Evolutionary conservation across 2,888 invertebrate genomes (phyloP).

Genomic region (Hypolimnas misippus): DNA sequence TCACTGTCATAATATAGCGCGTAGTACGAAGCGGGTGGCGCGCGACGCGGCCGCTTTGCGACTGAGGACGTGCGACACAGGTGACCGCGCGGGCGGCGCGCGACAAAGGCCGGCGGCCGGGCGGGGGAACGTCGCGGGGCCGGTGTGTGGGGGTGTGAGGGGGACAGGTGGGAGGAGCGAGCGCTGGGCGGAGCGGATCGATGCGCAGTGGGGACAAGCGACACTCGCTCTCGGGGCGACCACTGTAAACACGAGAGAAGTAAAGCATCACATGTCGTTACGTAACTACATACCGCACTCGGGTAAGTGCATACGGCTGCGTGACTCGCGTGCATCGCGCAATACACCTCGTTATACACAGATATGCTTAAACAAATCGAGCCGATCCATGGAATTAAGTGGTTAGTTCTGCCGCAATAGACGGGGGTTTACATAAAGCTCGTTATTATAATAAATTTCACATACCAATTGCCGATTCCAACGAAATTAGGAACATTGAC

Average conservation of each 20-base stretch:
- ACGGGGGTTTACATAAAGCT: slow-evolving; percentile 12
- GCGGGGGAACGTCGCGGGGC: slow-evolving; percentile 62
- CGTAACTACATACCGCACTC: slow-evolving; percentile 59
- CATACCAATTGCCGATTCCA: slow-evolving; percentile 12
- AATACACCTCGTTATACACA: slow-evolving; percentile 25
- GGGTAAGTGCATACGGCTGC: slow-evolving; percentile 39
- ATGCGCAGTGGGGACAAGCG: slow-evolving; percentile 81
- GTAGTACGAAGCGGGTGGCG: slow-evolving; percentile 77
- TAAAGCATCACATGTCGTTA: slow-evolving; percentile 65
- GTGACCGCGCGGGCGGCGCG: slow-evolving; percentile 79
- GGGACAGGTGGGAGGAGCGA: slow-evolving; percentile 77
- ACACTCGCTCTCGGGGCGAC: slow-evolving; percentile 68
- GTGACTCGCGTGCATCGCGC: slow-evolving; percentile 42
- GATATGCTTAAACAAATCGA: slow-evolving; percentile 26
- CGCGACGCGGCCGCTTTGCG: slow-evolving; percentile 85
- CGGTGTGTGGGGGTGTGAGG: slow-evolving; percentile 48
- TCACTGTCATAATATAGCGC: slow-evolving; percentile 75
- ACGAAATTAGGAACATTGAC: slow-evolving; percentile 3
- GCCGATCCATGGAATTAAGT: slow-evolving; percentile 27
- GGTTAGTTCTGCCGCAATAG: slow-evolving; percentile 27
- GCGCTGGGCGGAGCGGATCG: slow-evolving; percentile 82
- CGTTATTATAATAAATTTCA: slow-evolving; percentile 16
- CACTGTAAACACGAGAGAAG: slow-evolving; percentile 72
- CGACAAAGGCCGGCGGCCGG: slow-evolving; percentile 77
- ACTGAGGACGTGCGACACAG: slow-evolving; percentile 84